Evolutionary conservation across 2,888 invertebrate species (phyloP).

Genomic region (Schrankia costaestrigalis): DNA sequence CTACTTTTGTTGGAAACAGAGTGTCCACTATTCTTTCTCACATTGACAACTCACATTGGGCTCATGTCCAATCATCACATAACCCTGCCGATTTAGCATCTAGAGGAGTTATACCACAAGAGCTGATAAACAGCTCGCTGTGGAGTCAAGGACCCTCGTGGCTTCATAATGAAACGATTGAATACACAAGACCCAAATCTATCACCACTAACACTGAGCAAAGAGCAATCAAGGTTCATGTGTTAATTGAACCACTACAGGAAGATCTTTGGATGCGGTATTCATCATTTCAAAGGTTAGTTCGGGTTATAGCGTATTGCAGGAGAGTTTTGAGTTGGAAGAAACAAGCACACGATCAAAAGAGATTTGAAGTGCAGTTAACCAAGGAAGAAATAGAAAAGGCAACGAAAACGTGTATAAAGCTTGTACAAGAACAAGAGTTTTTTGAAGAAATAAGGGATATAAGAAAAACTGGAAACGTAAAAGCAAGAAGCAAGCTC

Average conservation of each 20-base stretch:
- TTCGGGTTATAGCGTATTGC: not conserved
- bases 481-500: slow-evolving; percentile 16
- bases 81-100: not conserved
- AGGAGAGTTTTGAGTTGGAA: not conserved
- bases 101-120: not conserved
- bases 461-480: slow-evolving; percentile 7
- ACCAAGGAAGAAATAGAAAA: no score
- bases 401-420: no score
- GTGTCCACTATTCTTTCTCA: not conserved
- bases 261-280: not conserved
- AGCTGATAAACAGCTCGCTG: no score
- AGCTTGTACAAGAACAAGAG: no score
- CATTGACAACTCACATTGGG: slow-evolving; percentile 1
- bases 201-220: no score
- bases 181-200: no score
- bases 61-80: not conserved
- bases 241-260: no score
- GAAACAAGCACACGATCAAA: no score
- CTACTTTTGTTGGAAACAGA: slow-evolving; percentile 3
- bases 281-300: not conserved
- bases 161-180: no score
- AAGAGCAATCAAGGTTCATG: slow-evolving; percentile 1
- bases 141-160: no score
- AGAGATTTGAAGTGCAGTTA: no score
- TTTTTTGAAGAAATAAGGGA: no score